Evolutionary conservation across 2,888 invertebrate genomes (phyloP).

Genomic region (Anoplius nigerrimus): DNA sequence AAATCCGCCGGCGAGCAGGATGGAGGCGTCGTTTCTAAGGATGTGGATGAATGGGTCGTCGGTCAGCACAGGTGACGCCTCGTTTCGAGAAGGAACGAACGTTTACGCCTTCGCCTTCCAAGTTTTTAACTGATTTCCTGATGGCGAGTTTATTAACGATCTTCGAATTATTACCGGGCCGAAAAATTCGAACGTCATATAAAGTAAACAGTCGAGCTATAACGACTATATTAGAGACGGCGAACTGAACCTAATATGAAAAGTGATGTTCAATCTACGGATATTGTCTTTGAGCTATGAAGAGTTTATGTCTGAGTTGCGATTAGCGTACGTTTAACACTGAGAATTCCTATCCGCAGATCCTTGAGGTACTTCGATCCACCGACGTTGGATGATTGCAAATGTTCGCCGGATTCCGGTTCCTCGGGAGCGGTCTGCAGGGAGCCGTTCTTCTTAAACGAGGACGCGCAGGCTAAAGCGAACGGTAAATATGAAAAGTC

Average conservation of each 20-base stretch:
- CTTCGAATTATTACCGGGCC: too few relatives aligned
- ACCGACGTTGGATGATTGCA: constrained; percentile 37
- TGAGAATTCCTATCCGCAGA: constrained; percentile 13
- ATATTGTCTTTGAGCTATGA: neutral
- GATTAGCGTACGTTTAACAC: neutral
- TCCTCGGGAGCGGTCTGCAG: constrained; percentile 18
- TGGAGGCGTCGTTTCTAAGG: constrained; percentile 41
- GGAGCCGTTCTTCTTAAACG: constrained; percentile 50
- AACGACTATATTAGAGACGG: too few relatives aligned
- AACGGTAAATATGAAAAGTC: constrained; percentile 1
- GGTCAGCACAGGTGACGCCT: constrained; percentile 41
- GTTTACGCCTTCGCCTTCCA: too few relatives aligned
- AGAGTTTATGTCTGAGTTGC: neutral
- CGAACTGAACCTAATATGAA: too few relatives aligned
- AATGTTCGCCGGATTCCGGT: constrained; percentile 23
- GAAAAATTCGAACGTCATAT: too few relatives aligned
- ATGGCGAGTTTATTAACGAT: too few relatives aligned
- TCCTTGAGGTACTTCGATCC: constrained; percentile 40
- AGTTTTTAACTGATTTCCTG: too few relatives aligned
- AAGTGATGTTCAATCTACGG: too few relatives aligned
- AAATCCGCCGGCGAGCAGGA: constrained; percentile 43
- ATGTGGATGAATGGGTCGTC: constrained; percentile 53
- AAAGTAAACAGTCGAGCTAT: too few relatives aligned
- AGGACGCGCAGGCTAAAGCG: constrained; percentile 9
- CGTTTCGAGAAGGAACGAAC: neutral